Evolutionary conservation across 2,113 vertebrate genomes (phyloP), one percentile per base, ranked within the genome.

Genomic region (Petrocephalus zakoni): DNA sequence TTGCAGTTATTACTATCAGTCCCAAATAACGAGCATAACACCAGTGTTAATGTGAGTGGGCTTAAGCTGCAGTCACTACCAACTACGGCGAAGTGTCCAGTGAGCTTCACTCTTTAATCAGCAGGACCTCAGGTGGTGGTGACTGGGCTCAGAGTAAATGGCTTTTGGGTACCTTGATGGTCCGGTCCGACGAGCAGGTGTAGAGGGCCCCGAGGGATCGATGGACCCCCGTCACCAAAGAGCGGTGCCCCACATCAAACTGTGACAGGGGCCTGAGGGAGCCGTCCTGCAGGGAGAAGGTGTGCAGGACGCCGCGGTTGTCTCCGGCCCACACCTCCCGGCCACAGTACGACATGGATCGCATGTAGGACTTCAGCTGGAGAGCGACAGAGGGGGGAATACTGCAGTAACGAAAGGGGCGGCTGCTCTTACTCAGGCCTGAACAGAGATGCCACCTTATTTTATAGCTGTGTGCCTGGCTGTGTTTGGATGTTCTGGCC

Each of bases 291-390:
- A 96, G 94, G 91, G 96, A 94, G 1, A 97, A 98, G 88, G 97
- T 94, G 29, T 96, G 96, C 2, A 98, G 92, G 19, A 93, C 93
- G 21, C 98, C 98, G 0, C 92, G 93, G 92, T 95, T 97, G 94
- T 98, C 97, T 0, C 98, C 97, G 0, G 96, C 97, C 98, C 98
- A 99, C 10, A 99, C 93, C 90, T 98, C 96, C 13, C 88, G 90
- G 4, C 93, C 95, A 21, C 92, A 93, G 94, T 97, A 96, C 55
- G 96, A 96, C 96, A 98, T 96, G 91, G 96, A 96, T 53, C 96
- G 94, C 89, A 98, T 93, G 90, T 97, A 99, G 22, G 96, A 96
- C 5, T 94, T 94, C 94, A 98, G 92, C 98, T 99, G 78, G 0
- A 25, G 19, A 11, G 56, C 64, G 19, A 34, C 42, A 34, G 52